Base-by-base conservation (phyloP, 2,888 invertebrate genomes). In the Orthosia gothica region DNA sequence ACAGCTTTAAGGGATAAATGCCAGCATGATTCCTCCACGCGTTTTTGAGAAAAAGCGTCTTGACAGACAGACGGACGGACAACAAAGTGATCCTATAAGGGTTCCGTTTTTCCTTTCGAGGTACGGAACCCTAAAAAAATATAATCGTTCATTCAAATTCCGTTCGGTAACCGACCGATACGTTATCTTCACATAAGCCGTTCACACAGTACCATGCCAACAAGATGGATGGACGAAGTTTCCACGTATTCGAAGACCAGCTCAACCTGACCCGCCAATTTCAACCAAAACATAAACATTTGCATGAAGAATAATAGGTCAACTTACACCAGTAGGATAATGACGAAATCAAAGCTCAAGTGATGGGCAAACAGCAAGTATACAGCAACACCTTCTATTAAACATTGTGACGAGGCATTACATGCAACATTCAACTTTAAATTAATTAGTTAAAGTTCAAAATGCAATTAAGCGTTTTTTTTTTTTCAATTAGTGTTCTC, bases 331-430 rank as follows among this genome's bases (percentile, higher is more conserved):
- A 89, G 91, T 69, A 64, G 59, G 55, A 71, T 86, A 84, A 84
- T 89, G 86, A 88, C 85, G 89, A 91, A 92, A 91, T 89, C 87
- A 89, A 89, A 90, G 88, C 89, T 89, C 84, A 84, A 89, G 89
- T 87, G 87, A 86, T 87, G 84, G 72, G 83, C 83, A 89, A 91
- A 90, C 90, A 89, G 80, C 76, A 73, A 74, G 79, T 76, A 67
- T 71, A 72, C 62, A 18, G 59, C 67, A 81, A 83, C 83, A 79
- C 84, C 80, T 78, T 70, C 75, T 68, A 58, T 79, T 65, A 84
- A 79, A 75, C 49, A 79, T 70, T 85, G 70, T 79, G 79, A 80
- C 82, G 62, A 76, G 67, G 78, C 79, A 87, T 83, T 82, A 79
- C 76, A 79, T 50, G 80, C 84, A 78, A 88, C 26, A 79, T 78